phyloP scores from a whole-genome alignment of 2,113 vertebrate genomes.

The Ophthalmolycus amberensis region DNA sequence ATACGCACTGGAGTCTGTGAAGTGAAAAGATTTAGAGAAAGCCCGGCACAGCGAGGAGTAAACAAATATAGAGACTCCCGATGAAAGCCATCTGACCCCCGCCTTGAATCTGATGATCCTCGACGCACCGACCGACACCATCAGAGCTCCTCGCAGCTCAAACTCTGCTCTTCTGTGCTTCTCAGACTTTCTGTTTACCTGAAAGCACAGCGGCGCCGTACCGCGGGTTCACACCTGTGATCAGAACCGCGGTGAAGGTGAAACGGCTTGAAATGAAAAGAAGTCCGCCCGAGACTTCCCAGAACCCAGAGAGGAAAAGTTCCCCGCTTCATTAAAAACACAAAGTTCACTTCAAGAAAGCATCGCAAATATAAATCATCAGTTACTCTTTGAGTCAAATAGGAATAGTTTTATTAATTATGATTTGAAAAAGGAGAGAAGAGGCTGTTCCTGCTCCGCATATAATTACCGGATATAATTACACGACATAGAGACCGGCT shows the following conservation, averaged over 20 bases:
- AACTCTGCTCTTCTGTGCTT: background rate
- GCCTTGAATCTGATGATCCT: conserved; percentile 21
- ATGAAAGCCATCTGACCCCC: conserved; percentile 32
- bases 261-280: background rate
- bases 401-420: conserved; percentile 48
- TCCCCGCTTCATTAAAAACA: background rate
- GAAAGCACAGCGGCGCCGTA: background rate
- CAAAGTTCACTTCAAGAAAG: background rate
- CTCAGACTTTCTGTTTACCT: background rate
- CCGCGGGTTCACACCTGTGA: background rate
- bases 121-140: background rate
- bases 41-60: background rate
- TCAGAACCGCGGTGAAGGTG: too few relatives aligned
- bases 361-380: conserved; percentile 4
- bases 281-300: background rate
- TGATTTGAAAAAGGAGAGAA: conserved; percentile 27
- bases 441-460: conserved; percentile 43
- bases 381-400: conserved; percentile 27
- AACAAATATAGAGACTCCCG: conserved; percentile 12
- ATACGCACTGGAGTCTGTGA: background rate
- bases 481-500: conserved; percentile 1
- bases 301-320: conserved; percentile 6
- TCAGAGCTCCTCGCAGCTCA: background rate
- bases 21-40: background rate
- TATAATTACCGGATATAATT: conserved; percentile 62